Conservation (phyloP, 2,888 invertebrate genomes). For the Cryptophagus acutangulus region DNA sequence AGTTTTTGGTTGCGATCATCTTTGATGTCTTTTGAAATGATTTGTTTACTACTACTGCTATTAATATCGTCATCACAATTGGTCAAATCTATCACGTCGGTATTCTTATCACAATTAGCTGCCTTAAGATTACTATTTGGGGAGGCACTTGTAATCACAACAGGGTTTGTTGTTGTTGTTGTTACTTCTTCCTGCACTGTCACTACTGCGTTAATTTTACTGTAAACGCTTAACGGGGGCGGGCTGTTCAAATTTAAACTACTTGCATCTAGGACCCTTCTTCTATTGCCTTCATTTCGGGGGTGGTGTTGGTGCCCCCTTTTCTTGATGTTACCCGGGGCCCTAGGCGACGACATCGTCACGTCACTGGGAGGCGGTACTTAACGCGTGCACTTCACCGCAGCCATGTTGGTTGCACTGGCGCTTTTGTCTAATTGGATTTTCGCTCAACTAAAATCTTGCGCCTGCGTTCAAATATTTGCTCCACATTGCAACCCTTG, state of each 20-base stretch:
- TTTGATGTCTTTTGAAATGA: conserved; percentile 22
- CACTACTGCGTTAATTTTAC: conserved; percentile 29
- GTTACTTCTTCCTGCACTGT: conserved; percentile 28
- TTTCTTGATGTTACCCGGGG: conserved; percentile 59
- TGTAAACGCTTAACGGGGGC: conserved; percentile 33
- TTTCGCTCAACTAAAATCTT: no score
- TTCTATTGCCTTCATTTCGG: conserved; percentile 52
- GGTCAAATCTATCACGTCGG: conserved; percentile 46
- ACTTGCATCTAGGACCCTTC: conserved; percentile 50
- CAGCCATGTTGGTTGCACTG: conserved; percentile 56
- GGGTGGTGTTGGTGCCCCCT: conserved; percentile 74
- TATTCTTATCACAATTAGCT: conserved; percentile 26
- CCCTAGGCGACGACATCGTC: conserved; percentile 59
- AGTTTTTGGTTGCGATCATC: conserved; percentile 32
- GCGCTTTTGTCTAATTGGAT: conserved; percentile 32
- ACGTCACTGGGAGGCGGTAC: background rate
- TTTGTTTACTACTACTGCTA: conserved; percentile 28
- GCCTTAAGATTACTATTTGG: conserved; percentile 12
- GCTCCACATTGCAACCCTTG: conserved; percentile 4
- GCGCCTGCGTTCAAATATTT: conserved; percentile 15
- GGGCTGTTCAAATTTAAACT: background rate
- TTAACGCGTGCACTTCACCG: conserved; percentile 49
- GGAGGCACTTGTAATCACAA: conserved; percentile 31
- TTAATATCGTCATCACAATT: conserved; percentile 43
- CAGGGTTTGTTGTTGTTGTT: conserved; percentile 28